These are phyloP conservation scores for Puma concolor DNA, from an alignment of 2,113 vertebrate species.

Conservation along the genomic window DNA sequence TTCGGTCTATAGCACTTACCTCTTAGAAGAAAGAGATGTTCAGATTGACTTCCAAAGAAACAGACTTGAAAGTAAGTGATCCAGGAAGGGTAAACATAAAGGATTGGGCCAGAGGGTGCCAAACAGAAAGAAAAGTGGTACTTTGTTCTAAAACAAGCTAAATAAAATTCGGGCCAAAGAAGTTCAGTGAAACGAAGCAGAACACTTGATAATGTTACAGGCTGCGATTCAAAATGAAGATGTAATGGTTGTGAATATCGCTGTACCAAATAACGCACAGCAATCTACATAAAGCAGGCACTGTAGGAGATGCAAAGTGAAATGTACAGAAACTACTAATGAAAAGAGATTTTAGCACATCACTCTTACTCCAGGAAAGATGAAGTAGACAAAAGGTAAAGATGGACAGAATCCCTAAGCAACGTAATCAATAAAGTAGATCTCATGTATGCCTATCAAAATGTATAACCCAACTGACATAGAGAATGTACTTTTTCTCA, in stretches of 20 bases:
- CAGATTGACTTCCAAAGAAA: not conserved
- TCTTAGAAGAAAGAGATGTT: conserved; percentile 1
- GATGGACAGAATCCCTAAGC: not conserved
- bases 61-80: not conserved
- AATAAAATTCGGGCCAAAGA: conserved; percentile 8
- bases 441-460: not conserved
- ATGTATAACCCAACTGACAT: not conserved
- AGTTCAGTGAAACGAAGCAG: not conserved
- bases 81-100: not conserved
- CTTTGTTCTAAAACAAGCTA: not conserved
- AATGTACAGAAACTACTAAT: not conserved
- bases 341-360: not conserved
- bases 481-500: not conserved
- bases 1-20: not conserved
- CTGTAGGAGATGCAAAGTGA: not conserved
- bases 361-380: not conserved
- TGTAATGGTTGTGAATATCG: not conserved
- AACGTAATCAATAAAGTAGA: not conserved
- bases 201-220: not conserved
- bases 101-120: not conserved
- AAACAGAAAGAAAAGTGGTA: not conserved
- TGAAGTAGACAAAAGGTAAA: not conserved
- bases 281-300: not conserved
- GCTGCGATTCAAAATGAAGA: not conserved
- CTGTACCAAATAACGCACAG: not conserved